Evolutionary conservation across 2,888 invertebrate species (phyloP).

Genomic region (Deilephila porcellus): DNA sequence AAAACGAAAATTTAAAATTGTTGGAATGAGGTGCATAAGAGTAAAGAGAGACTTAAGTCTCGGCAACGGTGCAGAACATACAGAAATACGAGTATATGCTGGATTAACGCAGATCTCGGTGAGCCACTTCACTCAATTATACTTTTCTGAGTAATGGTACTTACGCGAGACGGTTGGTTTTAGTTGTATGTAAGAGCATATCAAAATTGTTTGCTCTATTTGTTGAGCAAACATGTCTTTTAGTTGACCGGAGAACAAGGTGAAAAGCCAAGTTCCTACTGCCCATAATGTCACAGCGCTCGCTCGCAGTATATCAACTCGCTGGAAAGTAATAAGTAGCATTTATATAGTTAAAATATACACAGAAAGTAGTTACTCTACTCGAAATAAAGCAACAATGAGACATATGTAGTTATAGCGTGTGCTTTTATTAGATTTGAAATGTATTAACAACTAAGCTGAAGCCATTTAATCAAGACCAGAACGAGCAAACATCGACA

Average conservation of each 20-base stretch:
- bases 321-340: conserved; percentile 41
- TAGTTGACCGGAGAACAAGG: conserved; percentile 43
- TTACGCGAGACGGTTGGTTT: conserved; percentile 58
- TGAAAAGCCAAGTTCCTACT: conserved; percentile 52
- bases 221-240: conserved; percentile 59
- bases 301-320: conserved; percentile 50
- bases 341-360: background rate
- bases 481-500: no score
- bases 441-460: no score
- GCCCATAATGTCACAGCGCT: conserved; percentile 55
- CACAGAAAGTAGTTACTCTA: background rate
- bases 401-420: background rate
- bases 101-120: no score
- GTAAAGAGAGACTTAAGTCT: no score
- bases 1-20: no score
- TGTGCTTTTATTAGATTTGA: no score
- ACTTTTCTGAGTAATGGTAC: conserved; percentile 26
- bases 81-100: no score
- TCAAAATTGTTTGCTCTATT: conserved; percentile 62
- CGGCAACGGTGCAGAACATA: no score
- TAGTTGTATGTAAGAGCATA: conserved; percentile 65
- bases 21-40: no score
- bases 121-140: no score
- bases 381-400: background rate
- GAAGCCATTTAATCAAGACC: no score